Conservation (phyloP, 2,113 vertebrate genomes). For the Thinocorus orbignyianus region DNA sequence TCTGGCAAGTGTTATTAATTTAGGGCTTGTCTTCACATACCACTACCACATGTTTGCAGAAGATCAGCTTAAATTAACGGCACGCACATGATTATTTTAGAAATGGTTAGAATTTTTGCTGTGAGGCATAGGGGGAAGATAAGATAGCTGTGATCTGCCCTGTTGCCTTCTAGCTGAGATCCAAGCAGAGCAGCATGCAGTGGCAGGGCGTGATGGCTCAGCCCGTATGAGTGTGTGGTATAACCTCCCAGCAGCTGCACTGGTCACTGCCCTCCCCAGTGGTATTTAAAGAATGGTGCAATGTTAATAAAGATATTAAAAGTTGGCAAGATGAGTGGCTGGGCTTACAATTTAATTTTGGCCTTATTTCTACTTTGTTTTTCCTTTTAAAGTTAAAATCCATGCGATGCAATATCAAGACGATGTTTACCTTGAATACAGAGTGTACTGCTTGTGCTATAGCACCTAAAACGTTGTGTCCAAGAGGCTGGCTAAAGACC, state of each 20-base stretch:
- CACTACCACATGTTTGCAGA: neutral
- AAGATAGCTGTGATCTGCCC: neutral
- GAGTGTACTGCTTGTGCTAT: constrained; percentile 81
- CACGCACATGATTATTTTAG: neutral
- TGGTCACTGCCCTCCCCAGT: neutral
- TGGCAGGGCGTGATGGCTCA: neutral
- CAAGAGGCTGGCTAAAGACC: constrained; percentile 65
- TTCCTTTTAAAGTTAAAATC: constrained; percentile 52
- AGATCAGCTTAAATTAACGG: neutral
- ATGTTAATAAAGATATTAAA: neutral
- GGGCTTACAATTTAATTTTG: neutral
- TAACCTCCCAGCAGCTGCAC: neutral
- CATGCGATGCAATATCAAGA: constrained; percentile 72
- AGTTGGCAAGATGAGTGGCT: neutral
- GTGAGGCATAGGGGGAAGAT: neutral
- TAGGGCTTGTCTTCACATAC: neutral
- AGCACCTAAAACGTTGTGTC: constrained; percentile 65
- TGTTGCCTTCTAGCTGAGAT: neutral
- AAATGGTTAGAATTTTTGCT: neutral
- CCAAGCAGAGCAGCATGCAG: neutral
- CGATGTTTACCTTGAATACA: constrained; percentile 26
- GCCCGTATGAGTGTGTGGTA: neutral
- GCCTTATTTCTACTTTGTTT: neutral
- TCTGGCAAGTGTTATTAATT: neutral
- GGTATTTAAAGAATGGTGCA: neutral